phyloP scores from a whole-genome alignment of 64 coral and sea anemone genomes.

The Platygyra sinensis region DNA sequence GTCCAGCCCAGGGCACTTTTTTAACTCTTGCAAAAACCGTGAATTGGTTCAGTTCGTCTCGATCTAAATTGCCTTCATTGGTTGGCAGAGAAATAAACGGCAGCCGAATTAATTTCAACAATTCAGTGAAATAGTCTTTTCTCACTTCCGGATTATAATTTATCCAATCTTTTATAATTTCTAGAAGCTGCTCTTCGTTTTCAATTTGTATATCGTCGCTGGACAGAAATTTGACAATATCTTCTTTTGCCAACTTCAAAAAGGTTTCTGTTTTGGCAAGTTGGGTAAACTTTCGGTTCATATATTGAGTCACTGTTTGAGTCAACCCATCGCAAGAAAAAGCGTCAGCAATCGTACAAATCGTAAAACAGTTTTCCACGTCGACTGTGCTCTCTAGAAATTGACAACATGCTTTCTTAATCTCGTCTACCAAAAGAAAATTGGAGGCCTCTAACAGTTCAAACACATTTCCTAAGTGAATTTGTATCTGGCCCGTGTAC shows the following conservation, averaged over 20 bases:
- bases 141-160: conserved; percentile 53
- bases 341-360: conserved; percentile 76
- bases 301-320: conserved; percentile 48
- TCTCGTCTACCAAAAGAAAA: conserved; percentile 67
- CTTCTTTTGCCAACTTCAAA: conserved; percentile 34
- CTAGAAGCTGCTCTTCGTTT: conserved; percentile 64
- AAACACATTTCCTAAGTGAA: conserved; percentile 66
- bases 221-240: conserved; percentile 62
- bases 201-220: conserved; percentile 81
- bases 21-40: not conserved
- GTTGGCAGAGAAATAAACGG: conserved; percentile 54
- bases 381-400: conserved; percentile 65
- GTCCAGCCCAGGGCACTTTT: not conserved
- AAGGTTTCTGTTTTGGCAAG: conserved; percentile 70
- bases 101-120: conserved; percentile 67
- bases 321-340: conserved; percentile 61
- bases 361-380: conserved; percentile 68
- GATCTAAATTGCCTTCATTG: not conserved
- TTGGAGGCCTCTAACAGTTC: conserved; percentile 81
- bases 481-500: conserved; percentile 72
- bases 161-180: conserved; percentile 70
- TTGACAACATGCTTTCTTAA: conserved; percentile 69
- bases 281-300: conserved; percentile 57
- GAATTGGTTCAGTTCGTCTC: conserved; percentile 19
- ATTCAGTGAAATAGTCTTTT: conserved; percentile 23